Percentiles rank a stretch among this genome's conserved stretches.
These are phyloP conservation scores for Pollenia amentaria DNA, from an alignment of 2,888 invertebrate genomes.

Conservation along the genomic window DNA sequence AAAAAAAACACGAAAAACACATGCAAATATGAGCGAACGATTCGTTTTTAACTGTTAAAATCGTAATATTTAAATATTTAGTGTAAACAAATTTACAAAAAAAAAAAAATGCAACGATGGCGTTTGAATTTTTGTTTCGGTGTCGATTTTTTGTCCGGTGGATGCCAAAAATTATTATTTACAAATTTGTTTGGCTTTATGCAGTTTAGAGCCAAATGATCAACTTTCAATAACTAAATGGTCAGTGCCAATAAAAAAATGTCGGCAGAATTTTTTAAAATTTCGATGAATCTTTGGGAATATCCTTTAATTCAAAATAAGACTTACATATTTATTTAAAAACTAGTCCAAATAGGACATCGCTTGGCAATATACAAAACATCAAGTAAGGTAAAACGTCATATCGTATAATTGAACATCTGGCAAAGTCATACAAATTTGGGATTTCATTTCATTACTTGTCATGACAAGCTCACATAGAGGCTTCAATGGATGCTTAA, in stretches of 20 bases:
- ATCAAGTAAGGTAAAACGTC: no score
- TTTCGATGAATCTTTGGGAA: not conserved
- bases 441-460: no score
- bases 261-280: conserved; percentile 5
- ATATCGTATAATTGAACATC: no score
- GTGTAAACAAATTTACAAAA: conserved; percentile 72
- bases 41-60: conserved; percentile 66
- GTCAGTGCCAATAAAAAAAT: conserved; percentile 13
- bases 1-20: conserved; percentile 10
- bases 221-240: conserved; percentile 18
- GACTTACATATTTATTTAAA: no score
- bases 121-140: not conserved
- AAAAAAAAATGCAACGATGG: conserved; percentile 31
- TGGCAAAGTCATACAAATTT: no score
- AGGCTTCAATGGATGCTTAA: no score
- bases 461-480: no score
- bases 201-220: conserved; percentile 1
- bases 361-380: no score
- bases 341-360: no score
- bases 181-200: conserved; percentile 35
- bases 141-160: conserved; percentile 1
- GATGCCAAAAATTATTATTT: conserved; percentile 48
- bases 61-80: conserved; percentile 72
- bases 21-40: conserved; percentile 61
- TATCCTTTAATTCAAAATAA: not conserved